These are phyloP conservation scores for Panzeria rudis DNA, from an alignment of 2,888 invertebrate genomes.

Conservation along the genomic window DNA sequence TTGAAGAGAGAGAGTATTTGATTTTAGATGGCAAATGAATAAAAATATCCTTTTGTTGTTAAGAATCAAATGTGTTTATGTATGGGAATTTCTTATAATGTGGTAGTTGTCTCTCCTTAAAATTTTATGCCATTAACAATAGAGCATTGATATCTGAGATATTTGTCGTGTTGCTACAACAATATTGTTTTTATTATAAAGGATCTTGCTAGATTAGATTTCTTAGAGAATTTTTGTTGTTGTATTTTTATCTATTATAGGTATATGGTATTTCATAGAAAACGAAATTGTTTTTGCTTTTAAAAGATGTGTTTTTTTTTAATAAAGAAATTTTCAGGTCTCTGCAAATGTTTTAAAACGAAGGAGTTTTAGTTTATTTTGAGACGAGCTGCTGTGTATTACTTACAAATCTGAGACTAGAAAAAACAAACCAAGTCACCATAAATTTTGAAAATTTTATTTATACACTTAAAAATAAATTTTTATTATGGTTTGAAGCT, in stretches of 20 bases:
- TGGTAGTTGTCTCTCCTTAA: constrained; percentile 43
- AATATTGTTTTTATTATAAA: constrained; percentile 28
- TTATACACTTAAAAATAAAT: background rate
- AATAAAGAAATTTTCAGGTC: constrained; percentile 43
- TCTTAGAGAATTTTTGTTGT: constrained; percentile 43
- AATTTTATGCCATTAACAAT: constrained; percentile 48
- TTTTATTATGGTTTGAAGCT: no score
- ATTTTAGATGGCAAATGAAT: background rate
- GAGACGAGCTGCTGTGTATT: constrained; percentile 46
- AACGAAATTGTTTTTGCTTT: constrained; percentile 48
- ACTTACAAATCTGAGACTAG: background rate
- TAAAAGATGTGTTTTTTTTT: constrained; percentile 19
- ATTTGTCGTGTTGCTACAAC: constrained; percentile 54
- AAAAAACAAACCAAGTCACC: background rate
- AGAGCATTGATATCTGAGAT: constrained; percentile 61
- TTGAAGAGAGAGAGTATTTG: background rate
- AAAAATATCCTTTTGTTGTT: constrained; percentile 25
- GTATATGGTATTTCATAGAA: constrained; percentile 55
- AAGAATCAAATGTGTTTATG: background rate
- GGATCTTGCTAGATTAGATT: constrained; percentile 35
- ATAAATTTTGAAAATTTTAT: background rate
- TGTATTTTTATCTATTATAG: constrained; percentile 18
- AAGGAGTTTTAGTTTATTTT: constrained; percentile 47
- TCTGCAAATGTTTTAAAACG: constrained; percentile 46
- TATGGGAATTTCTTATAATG: constrained; percentile 3